These are phyloP conservation scores for Amazona guildingii DNA, from an alignment of 2,113 vertebrate species.

Conservation along the genomic window DNA sequence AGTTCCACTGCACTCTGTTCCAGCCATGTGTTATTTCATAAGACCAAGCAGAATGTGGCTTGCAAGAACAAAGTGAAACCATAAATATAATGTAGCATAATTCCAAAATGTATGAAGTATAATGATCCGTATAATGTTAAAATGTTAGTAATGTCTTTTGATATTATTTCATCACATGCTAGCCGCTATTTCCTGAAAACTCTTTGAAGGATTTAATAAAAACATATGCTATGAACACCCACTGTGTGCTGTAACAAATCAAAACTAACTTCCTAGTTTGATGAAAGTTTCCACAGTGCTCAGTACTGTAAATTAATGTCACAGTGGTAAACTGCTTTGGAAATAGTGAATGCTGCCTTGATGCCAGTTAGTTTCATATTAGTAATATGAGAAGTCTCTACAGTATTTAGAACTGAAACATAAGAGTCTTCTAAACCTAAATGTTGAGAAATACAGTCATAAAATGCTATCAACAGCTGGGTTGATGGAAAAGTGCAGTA, in stretches of 20 bases:
- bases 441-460: constrained; percentile 30
- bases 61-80: constrained; percentile 43
- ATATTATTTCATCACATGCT: constrained; percentile 56
- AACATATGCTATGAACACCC: constrained; percentile 51
- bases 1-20: neutral
- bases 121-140: constrained; percentile 27
- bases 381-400: constrained; percentile 49
- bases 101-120: neutral
- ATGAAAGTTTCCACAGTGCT: constrained; percentile 54
- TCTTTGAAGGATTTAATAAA: constrained; percentile 61
- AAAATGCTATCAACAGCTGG: constrained; percentile 30
- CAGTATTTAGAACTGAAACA: constrained; percentile 14
- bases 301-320: constrained; percentile 30
- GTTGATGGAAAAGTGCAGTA: constrained; percentile 45
- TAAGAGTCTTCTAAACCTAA: neutral
- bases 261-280: constrained; percentile 37
- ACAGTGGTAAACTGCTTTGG: constrained; percentile 34
- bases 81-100: constrained; percentile 5
- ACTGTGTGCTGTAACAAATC: constrained; percentile 43
- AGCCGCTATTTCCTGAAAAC: constrained; percentile 51
- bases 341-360: constrained; percentile 6
- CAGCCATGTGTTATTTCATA: neutral
- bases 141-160: constrained; percentile 40
- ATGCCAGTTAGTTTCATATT: constrained; percentile 28
- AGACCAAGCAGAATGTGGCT: neutral